Percentiles rank a stretch among this genome's conserved stretches.
These are phyloP conservation scores for Delphinus delphis DNA, from an alignment of 2,113 vertebrate species.

Conservation along the genomic window DNA sequence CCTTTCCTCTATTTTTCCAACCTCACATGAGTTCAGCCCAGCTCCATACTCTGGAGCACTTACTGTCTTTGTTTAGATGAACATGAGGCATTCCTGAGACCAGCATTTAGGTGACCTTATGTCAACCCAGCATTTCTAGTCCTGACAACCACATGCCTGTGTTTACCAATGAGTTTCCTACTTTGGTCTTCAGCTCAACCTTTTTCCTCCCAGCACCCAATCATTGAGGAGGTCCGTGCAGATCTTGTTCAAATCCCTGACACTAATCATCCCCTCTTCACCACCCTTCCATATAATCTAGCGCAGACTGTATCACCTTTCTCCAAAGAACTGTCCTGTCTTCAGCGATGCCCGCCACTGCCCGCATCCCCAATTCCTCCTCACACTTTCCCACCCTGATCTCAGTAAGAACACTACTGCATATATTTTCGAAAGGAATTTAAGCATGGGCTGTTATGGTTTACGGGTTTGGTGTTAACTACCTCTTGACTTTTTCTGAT, in stretches of 20 bases:
- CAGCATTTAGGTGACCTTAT: not conserved
- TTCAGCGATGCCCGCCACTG: rapidly evolving
- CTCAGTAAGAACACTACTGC: not conserved
- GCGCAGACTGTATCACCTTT: not conserved
- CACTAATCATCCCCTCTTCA: not conserved
- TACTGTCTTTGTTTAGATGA: not conserved
- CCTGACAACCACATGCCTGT: not conserved
- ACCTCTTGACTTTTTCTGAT: not conserved
- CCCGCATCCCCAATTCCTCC: not conserved
- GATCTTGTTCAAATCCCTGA: not conserved
- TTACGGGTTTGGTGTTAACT: not conserved
- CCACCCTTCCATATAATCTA: not conserved
- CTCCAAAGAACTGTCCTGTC: not conserved
- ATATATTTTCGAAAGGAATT: not conserved
- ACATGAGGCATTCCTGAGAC: not conserved
- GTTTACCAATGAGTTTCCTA: not conserved
- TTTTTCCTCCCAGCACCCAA: too few relatives aligned
- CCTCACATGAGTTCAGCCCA: not conserved
- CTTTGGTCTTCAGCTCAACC: not conserved
- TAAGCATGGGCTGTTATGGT: rapidly evolving
- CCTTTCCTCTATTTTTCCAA: not conserved
- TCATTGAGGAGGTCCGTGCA: not conserved
- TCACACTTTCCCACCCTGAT: not conserved
- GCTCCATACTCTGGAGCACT: not conserved
- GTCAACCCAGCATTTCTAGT: not conserved